Conservation (phyloP, 2,888 invertebrate species). For the Nephrotoma guestfalica region DNA sequence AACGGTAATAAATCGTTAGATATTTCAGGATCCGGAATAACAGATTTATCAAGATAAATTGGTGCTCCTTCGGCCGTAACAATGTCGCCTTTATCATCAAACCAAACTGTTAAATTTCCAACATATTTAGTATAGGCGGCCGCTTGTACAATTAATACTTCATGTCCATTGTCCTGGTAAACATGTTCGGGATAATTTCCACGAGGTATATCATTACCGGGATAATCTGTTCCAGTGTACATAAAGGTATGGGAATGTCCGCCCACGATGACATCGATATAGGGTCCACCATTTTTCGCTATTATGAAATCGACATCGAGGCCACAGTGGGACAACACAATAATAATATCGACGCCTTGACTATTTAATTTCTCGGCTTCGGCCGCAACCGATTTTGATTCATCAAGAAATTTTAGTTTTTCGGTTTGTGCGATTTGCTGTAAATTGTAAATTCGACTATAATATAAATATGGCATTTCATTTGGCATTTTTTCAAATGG, state of each 20-base stretch:
- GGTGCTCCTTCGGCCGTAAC: slow-evolving; percentile 56
- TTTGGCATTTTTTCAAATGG: too few relatives aligned
- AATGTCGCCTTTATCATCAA: slow-evolving; percentile 52
- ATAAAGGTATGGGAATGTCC: slow-evolving; percentile 71
- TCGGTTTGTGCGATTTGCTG: slow-evolving; percentile 53
- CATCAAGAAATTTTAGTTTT: slow-evolving; percentile 51
- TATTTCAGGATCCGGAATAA: slow-evolving; percentile 32
- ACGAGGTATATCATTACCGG: slow-evolving; percentile 39
- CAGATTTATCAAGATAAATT: slow-evolving; percentile 44
- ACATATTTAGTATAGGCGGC: slow-evolving; percentile 60
- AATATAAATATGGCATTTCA: background rate
- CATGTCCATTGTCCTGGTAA: slow-evolving; percentile 31
- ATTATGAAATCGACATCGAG: slow-evolving; percentile 50
- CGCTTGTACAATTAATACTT: slow-evolving; percentile 51
- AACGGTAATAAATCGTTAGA: slow-evolving; percentile 39
- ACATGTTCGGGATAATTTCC: slow-evolving; percentile 56
- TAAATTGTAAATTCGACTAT: background rate
- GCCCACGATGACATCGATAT: slow-evolving; percentile 69
- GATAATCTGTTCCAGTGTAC: slow-evolving; percentile 42
- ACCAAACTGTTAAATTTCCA: slow-evolving; percentile 57
- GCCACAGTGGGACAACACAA: slow-evolving; percentile 71
- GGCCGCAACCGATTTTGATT: slow-evolving; percentile 46
- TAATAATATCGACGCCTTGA: slow-evolving; percentile 57
- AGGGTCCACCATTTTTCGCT: slow-evolving; percentile 45
- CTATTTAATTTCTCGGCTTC: slow-evolving; percentile 49